A percentile compares a stretch with the other conserved stretches of the same genome.
Evolutionary conservation across 2,113 vertebrate genomes (phyloP).

Genomic region (Tilapia sparmanii): DNA sequence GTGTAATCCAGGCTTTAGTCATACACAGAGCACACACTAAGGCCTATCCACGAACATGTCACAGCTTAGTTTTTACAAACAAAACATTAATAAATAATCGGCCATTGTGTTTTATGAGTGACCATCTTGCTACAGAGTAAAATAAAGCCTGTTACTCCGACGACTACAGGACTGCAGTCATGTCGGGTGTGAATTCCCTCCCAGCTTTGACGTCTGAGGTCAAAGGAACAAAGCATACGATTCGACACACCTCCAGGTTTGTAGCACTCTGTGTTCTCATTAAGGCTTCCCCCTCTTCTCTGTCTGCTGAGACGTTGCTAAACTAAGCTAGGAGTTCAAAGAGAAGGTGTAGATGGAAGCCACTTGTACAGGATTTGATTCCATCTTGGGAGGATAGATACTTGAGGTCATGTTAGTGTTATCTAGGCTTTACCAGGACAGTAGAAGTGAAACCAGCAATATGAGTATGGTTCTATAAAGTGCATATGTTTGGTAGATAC

Average conservation of each 20-base stretch:
- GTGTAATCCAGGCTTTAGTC: background rate
- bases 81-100: background rate
- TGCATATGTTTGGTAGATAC: background rate
- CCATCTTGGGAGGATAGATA: background rate
- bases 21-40: background rate
- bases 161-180: background rate
- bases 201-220: background rate
- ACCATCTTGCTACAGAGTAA: background rate
- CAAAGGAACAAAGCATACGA: background rate
- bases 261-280: background rate
- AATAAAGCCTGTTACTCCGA: background rate
- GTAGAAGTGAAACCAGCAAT: background rate
- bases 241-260: background rate
- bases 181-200: background rate
- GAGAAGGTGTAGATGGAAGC: background rate
- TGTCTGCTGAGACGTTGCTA: background rate
- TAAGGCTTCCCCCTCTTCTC: background rate
- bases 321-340: background rate
- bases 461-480: background rate
- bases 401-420: background rate
- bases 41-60: background rate
- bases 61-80: background rate
- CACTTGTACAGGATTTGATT: background rate
- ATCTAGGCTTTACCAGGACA: background rate
- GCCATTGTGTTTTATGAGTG: background rate